These are phyloP conservation scores for Stomorhina lunata DNA, from an alignment of 2,888 invertebrate genomes.

Conservation along the genomic window DNA sequence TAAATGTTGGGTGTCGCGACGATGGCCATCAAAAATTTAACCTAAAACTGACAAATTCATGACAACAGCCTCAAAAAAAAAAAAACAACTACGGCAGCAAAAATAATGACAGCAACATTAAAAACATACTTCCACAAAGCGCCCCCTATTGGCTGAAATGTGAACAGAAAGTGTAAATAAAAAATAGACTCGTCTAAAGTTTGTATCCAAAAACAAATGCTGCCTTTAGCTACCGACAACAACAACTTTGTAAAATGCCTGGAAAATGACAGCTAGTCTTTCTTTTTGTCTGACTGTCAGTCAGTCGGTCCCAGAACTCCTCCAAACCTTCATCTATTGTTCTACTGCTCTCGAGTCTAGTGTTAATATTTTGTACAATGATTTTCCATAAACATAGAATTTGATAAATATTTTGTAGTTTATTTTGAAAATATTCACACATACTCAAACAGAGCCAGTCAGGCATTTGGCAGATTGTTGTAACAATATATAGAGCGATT, in stretches of 20 bases:
- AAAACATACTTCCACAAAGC: slow-evolving; percentile 44
- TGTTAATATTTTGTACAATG: slow-evolving; percentile 38
- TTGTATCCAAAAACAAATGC: background rate
- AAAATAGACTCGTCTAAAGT: slow-evolving; percentile 17
- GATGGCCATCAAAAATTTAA: slow-evolving; percentile 69
- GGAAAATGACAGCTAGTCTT: slow-evolving; percentile 55
- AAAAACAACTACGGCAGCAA: slow-evolving; percentile 31
- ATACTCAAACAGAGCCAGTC: background rate
- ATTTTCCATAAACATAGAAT: slow-evolving; percentile 55
- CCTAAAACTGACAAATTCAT: slow-evolving; percentile 70
- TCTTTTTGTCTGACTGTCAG: slow-evolving; percentile 21
- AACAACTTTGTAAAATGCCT: slow-evolving; percentile 59
- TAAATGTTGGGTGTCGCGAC: slow-evolving; percentile 59
- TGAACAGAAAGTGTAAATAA: slow-evolving; percentile 23
- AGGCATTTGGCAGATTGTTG: background rate
- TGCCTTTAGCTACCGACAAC: slow-evolving; percentile 37
- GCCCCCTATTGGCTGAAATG: slow-evolving; percentile 61
- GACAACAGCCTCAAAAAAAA: slow-evolving; percentile 62
- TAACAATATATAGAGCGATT: slow-evolving; percentile 40
- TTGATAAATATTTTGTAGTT: slow-evolving; percentile 61
- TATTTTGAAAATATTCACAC: slow-evolving; percentile 26
- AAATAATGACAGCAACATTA: slow-evolving; percentile 58
- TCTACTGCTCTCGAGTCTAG: background rate
- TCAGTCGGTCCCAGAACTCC: slow-evolving; percentile 25
- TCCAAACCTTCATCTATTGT: no score